phyloP scores from a whole-genome alignment of 2,113 vertebrate genomes.

The Chaetura pelagica region DNA sequence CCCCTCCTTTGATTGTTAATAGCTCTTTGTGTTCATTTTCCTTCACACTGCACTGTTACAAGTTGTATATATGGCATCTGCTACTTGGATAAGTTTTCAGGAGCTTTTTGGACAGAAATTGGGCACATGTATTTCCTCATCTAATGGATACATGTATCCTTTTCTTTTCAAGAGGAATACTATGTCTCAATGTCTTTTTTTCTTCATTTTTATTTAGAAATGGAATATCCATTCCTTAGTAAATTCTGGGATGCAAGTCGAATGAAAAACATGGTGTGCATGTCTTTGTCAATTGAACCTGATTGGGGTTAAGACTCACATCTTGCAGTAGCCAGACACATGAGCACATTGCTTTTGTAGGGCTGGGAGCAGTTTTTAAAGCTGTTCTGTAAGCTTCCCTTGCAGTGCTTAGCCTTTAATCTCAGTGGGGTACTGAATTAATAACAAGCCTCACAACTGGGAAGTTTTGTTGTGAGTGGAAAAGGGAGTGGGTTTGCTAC shows the following conservation, averaged over 20 bases:
- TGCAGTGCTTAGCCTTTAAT: background rate
- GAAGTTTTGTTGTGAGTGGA: background rate
- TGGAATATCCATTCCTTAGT: background rate
- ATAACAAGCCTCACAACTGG: background rate
- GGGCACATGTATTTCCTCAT: accelerated
- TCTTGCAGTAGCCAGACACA: background rate
- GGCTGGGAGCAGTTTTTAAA: background rate
- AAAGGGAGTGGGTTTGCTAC: background rate
- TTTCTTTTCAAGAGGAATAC: background rate
- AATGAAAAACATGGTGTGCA: background rate
- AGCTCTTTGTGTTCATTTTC: background rate
- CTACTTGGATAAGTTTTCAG: background rate
- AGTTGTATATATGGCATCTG: background rate
- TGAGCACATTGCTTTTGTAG: background rate
- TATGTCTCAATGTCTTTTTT: background rate
- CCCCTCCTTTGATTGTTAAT: background rate
- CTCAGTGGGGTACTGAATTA: background rate
- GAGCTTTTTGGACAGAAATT: background rate
- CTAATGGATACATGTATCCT: background rate
- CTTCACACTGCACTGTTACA: background rate
- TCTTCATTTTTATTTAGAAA: background rate
- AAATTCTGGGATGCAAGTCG: background rate
- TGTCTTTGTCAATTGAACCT: background rate
- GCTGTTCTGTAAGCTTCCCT: background rate
- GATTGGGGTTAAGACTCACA: background rate